Evolutionary conservation across 2,797 vertebrate species (phyloP).

Genomic region (Pangasius krempfi): DNA sequence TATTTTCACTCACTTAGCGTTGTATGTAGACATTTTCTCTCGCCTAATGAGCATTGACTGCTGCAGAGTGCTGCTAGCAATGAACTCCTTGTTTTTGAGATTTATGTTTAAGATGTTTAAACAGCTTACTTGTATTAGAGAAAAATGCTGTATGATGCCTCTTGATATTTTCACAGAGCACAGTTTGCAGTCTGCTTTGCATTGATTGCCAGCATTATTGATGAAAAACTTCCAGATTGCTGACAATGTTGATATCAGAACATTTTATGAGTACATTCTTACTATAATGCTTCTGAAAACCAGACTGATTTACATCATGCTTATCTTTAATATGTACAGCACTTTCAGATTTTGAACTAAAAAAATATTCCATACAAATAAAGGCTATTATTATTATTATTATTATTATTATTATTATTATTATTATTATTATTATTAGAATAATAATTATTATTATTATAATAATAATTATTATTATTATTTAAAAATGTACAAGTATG

Average conservation of each 20-base stretch:
- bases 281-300: not conserved
- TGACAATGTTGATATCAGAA: not conserved
- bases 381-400: not conserved
- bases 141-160: not conserved
- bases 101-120: not conserved
- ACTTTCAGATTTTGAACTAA: not conserved
- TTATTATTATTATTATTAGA: not conserved
- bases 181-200: not conserved
- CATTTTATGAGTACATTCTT: not conserved
- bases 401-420: not conserved
- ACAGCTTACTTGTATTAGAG: not conserved
- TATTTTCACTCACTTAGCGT: not conserved
- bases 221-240: not conserved
- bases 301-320: not conserved
- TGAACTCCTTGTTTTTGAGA: not conserved
- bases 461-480: not conserved
- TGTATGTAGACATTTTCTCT: not conserved
- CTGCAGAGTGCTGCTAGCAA: not conserved
- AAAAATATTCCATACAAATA: not conserved
- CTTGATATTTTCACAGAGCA: not conserved
- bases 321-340: not conserved
- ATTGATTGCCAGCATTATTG: not conserved
- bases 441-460: not conserved
- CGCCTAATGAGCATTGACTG: not conserved
- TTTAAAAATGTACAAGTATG: constrained; percentile 6